phyloP scores from a whole-genome alignment of 2,888 invertebrate species.

The Marronus borbonicus region DNA sequence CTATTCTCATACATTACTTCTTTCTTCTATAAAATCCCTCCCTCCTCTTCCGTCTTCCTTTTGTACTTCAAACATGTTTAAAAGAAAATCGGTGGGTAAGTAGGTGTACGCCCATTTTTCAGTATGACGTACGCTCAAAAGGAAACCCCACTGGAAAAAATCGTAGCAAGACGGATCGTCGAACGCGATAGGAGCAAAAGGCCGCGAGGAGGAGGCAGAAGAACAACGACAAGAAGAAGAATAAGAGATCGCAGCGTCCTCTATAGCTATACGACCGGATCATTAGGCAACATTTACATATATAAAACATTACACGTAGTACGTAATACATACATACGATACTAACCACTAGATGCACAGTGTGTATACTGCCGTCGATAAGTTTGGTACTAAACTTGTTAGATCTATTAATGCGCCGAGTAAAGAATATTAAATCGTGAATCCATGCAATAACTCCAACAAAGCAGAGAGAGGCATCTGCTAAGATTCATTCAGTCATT shows the following conservation, averaged over 20 bases:
- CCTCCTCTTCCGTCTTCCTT: background rate
- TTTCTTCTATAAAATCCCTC: background rate
- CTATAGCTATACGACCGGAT: constrained; percentile 45
- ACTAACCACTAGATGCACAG: background rate
- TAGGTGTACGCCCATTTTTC: constrained; percentile 31
- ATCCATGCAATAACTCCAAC: too few relatives aligned
- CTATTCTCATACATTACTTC: background rate
- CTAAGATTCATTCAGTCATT: too few relatives aligned
- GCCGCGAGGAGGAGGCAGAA: constrained; percentile 5
- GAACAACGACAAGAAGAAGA: constrained; percentile 30
- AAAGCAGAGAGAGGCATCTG: too few relatives aligned
- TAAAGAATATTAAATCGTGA: too few relatives aligned
- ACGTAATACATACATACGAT: constrained; percentile 18
- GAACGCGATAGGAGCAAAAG: constrained; percentile 31
- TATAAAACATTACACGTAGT: constrained; percentile 55
- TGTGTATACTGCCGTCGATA: background rate
- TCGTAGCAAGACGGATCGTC: constrained; percentile 19
- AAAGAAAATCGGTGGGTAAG: constrained; percentile 8
- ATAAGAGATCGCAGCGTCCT: constrained; percentile 47
- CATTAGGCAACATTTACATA: constrained; percentile 56
- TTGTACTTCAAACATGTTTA: background rate
- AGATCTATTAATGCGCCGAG: too few relatives aligned
- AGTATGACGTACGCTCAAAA: constrained; percentile 30
- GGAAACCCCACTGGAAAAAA: constrained; percentile 23
- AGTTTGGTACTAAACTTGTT: background rate